Evolutionary conservation across 2,888 invertebrate species (phyloP).

Genomic region (Conus canariensis): DNA sequence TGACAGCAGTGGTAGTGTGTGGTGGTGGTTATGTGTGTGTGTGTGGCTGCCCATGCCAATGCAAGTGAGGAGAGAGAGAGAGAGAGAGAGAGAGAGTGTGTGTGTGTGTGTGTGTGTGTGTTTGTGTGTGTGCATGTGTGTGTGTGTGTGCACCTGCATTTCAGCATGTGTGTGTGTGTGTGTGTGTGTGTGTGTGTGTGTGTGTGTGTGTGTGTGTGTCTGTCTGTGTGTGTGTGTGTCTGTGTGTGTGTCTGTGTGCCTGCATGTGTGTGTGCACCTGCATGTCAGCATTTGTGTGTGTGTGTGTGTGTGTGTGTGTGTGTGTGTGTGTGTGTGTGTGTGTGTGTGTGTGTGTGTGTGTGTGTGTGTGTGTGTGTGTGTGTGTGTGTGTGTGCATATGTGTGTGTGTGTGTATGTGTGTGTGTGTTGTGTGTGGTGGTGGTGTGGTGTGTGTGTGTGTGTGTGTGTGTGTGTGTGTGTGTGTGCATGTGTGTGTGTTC

Average conservation of each 20-base stretch:
- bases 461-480: background rate
- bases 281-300: background rate
- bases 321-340: background rate
- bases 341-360: background rate
- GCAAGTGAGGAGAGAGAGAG: background rate
- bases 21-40: too few species aligned
- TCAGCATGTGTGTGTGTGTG: background rate
- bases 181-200: slow-evolving; percentile 18
- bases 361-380: slow-evolving; percentile 1
- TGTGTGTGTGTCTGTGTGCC: background rate
- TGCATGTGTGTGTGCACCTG: background rate
- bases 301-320: too few species aligned
- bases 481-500: background rate
- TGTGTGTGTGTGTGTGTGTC: background rate
- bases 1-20: too few species aligned
- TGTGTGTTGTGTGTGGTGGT: background rate
- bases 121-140: background rate
- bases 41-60: too few species aligned
- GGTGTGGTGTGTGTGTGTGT: background rate
- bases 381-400: slow-evolving; percentile 16
- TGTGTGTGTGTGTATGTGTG: background rate
- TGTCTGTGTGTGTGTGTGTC: background rate
- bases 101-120: background rate
- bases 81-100: too few species aligned
- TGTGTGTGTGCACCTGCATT: background rate